Evolutionary conservation across 53 echinoderm and acorn worm species (phyloP).

Genomic region (Echinometra lucunter): DNA sequence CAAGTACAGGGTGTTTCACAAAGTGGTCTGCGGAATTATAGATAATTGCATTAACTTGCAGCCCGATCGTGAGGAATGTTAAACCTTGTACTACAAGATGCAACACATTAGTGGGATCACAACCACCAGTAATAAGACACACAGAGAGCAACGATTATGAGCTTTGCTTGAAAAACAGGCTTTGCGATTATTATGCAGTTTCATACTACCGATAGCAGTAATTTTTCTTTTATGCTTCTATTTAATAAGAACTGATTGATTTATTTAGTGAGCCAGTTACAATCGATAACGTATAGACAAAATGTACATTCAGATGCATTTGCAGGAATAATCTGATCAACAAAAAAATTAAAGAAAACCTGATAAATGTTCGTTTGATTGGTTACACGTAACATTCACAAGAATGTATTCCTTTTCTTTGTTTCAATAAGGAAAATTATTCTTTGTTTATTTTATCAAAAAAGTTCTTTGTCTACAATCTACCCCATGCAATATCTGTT

Average conservation of each 20-base stretch:
- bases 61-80: constrained; percentile 29
- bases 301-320: background rate
- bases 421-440: background rate
- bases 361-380: background rate
- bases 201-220: background rate
- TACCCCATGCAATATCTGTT: constrained; percentile 26
- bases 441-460: background rate
- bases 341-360: background rate
- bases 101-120: background rate
- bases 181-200: background rate
- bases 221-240: background rate
- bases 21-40: background rate
- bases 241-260: background rate
- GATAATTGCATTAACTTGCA: background rate
- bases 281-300: background rate
- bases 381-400: background rate
- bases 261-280: background rate
- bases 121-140: background rate
- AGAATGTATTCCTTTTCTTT: background rate
- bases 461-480: background rate
- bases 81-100: background rate
- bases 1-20: background rate
- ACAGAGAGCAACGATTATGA: background rate
- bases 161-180: background rate
- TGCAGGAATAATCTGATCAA: background rate